Percentiles rank a stretch among this genome's conserved stretches.
Conservation (phyloP, 2,797 vertebrate species). For the Neomorphus geoffroyi region DNA sequence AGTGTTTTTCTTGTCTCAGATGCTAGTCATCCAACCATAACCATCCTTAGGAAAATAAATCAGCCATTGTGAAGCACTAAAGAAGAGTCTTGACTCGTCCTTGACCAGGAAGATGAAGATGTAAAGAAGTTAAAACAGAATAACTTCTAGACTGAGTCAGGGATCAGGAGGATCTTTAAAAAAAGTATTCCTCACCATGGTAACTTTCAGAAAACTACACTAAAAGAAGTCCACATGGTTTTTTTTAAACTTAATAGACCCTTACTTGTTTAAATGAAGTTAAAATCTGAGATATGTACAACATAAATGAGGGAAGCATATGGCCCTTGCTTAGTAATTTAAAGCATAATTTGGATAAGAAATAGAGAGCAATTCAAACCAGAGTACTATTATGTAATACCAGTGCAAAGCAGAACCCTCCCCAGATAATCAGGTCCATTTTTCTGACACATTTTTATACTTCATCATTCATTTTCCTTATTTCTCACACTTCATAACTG, state of each 20-base stretch:
- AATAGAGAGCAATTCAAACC: constrained; percentile 50
- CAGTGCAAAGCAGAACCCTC: constrained; percentile 59
- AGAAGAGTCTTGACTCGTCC: not conserved
- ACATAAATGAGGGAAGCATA: constrained; percentile 68
- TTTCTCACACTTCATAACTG: constrained; percentile 7
- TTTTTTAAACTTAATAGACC: constrained; percentile 55
- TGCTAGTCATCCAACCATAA: not conserved
- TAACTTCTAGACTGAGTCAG: not conserved
- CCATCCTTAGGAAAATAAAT: not conserved
- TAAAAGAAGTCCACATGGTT: constrained; percentile 9
- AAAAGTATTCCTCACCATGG: constrained; percentile 7
- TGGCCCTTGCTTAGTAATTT: constrained; percentile 65
- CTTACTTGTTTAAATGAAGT: constrained; percentile 67
- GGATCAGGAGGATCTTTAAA: not conserved
- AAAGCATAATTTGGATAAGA: constrained; percentile 72
- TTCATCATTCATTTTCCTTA: constrained; percentile 30
- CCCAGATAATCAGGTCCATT: constrained; percentile 27
- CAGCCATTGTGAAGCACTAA: not conserved
- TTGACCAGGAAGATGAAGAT: not conserved
- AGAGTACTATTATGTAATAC: constrained; percentile 58
- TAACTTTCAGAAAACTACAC: constrained; percentile 38
- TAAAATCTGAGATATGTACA: constrained; percentile 51
- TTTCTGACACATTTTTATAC: constrained; percentile 28
- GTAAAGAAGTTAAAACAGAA: not conserved
- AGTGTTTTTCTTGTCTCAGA: not conserved